Percentiles rank a stretch among this genome's conserved stretches.
Evolutionary conservation across 2,113 vertebrate species (phyloP).

Genomic region (Leucoraja erinaceus): DNA sequence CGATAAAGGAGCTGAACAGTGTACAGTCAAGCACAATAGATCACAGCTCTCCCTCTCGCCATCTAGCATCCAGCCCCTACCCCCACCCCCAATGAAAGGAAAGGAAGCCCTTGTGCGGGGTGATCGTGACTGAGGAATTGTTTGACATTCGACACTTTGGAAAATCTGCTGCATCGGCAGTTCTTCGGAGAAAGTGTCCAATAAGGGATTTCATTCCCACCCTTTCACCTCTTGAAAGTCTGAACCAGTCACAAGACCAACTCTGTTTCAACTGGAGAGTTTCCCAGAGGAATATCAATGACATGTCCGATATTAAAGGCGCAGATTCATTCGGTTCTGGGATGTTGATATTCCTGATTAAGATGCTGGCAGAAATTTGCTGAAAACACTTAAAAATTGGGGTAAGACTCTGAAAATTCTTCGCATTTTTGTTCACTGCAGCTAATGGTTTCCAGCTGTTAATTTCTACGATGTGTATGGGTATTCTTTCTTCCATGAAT

Average conservation of each 20-base stretch:
- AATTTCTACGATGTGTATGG: background rate
- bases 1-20: background rate
- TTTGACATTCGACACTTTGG: background rate
- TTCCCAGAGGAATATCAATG: background rate
- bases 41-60: background rate
- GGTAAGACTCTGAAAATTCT: constrained; percentile 10
- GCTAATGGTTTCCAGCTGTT: constrained; percentile 12
- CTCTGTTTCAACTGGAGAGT: background rate
- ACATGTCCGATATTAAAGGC: background rate
- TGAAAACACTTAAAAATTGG: background rate
- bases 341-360: background rate
- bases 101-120: background rate
- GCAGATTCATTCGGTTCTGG: background rate
- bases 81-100: background rate
- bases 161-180: constrained; percentile 6
- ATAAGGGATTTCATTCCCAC: background rate
- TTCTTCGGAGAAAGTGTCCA: background rate
- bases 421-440: background rate
- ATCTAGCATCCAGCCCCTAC: background rate
- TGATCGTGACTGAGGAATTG: background rate
- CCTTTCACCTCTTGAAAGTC: constrained; percentile 17
- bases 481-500: background rate
- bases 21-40: background rate
- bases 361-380: background rate
- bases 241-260: constrained; percentile 10